Base-by-base conservation (phyloP, 2,113 vertebrate species). In the Ondatra zibethicus region DNA sequence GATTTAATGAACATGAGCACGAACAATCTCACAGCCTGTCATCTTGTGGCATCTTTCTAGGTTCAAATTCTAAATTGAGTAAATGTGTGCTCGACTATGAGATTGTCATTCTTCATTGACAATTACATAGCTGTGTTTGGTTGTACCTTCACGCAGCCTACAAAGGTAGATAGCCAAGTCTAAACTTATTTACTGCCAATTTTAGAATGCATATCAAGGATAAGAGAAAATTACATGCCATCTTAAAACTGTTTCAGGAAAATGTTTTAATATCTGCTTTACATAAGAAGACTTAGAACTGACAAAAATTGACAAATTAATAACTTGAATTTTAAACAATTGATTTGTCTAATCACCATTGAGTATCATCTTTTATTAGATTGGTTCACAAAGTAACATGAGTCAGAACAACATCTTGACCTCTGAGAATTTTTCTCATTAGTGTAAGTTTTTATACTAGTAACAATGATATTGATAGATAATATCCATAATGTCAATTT, bases 91-190 rank as follows among this genome's bases (percentile, higher is more conserved):
- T 89, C 93, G 76, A 7, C 66, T 52, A 66, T 17, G 29, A 81
- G 9, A 8, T 91, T 10, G 58, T 72, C 55, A 81, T 80, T 95
- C 47, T 88, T 68, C 91, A 94, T 0, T 80, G 63, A 68, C 93
- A 93, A 95, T 70, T 63, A 92, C 65, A 31, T 31, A 92, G 13
- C 7, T 82, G 1, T 75, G 76, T 92, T 75, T 86, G n/a, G 50
- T n/a, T 91, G 84, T 91, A 89, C 91, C 84, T 94, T 95, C 68
- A 72, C 89, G n/a, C 63, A 19, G 10, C 80, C 82, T 93, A 85
- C 14, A 65, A 65, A 65, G 12, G n/a, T 55, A 96, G 27, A 93
- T 63, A 88, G 72, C 93, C 8, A 78, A 93, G n/a, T 11, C 75
- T 76, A 85, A 87, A 92, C 81, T 45, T 91, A 87, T 87, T 95